Evolutionary conservation across 2,113 vertebrate species (phyloP), one percentile per base, ranked within the genome.

Genomic region (Hystrix cristata): DNA sequence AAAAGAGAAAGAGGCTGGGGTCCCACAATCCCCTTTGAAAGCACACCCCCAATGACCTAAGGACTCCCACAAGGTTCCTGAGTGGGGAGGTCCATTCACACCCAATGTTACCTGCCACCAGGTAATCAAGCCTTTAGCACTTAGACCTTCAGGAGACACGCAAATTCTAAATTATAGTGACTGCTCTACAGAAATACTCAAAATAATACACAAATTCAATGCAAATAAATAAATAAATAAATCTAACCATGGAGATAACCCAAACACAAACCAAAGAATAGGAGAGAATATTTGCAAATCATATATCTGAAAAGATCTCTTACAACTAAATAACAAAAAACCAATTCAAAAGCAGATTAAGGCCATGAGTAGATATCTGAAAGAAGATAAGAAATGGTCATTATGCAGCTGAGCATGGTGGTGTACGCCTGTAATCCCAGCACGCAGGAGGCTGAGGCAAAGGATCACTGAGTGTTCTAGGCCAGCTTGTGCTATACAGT

Each of bases 131-230:
- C 38, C 38, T 38, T 38, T 38, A 38, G 38, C 38, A 38, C 38
- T 38, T 38, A 38, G 38, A 38, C 38, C 38, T 38, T 38, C 38
- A 38, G 2, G 38, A 38, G 7, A 72, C 19, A 72, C 21, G 38
- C 38, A 43, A 62, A 55, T 34, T 60, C 18, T 38, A 88, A 88
- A 48, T 38, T 15, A n/a, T 31, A 89, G 53, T 43, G n/a, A 16
- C 19, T 79, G 46, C 87, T 84, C 71, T 87, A 87, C 27, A 65
- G 34, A 93, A 82, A 86, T 62, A 69, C n/a, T 87, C 38, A 87
- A 89, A 91, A 82, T 69, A 94, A 90, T 55, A 78, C 11, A 91
- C 53, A 38, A 90, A 82, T 60, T 38, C 15, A 69, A 62, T 16
- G 19, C 64, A 86, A 67, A 86, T 46, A 57, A 57, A 57, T 12